Percentiles rank a stretch among this genome's conserved stretches.
Conservation (phyloP, 2,113 vertebrate species). For the Stegostoma tigrinum region DNA sequence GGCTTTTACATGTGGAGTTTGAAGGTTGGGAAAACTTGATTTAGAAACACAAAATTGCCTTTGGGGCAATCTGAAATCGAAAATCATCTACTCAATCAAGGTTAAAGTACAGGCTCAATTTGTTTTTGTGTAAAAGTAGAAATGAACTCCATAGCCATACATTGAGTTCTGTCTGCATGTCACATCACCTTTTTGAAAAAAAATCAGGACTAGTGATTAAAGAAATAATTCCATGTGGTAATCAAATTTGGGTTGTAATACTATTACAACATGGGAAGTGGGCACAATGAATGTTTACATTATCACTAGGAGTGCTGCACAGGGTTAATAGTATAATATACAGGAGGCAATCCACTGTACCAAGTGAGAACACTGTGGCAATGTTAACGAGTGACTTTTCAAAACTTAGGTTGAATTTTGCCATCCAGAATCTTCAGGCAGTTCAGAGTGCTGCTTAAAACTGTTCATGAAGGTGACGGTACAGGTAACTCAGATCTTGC, state of each 20-base stretch:
- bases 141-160: not conserved
- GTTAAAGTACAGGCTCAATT: not conserved
- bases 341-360: not conserved
- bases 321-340: not conserved
- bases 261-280: not conserved
- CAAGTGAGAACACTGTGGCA: not conserved
- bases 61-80: constrained; percentile 13
- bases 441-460: not conserved
- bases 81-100: not conserved
- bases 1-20: not conserved
- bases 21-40: not conserved
- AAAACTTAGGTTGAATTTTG: not conserved
- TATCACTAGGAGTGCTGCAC: not conserved
- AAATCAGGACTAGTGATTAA: not conserved
- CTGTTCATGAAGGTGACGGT: not conserved
- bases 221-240: not conserved
- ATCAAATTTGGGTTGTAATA: not conserved
- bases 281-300: not conserved
- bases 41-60: not conserved
- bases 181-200: not conserved
- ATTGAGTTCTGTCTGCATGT: not conserved
- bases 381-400: not conserved
- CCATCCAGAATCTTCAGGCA: not conserved
- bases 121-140: not conserved
- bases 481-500: not conserved